Base-by-base conservation (phyloP, 2,888 invertebrate genomes). In the Rotaria sp. region DNA sequence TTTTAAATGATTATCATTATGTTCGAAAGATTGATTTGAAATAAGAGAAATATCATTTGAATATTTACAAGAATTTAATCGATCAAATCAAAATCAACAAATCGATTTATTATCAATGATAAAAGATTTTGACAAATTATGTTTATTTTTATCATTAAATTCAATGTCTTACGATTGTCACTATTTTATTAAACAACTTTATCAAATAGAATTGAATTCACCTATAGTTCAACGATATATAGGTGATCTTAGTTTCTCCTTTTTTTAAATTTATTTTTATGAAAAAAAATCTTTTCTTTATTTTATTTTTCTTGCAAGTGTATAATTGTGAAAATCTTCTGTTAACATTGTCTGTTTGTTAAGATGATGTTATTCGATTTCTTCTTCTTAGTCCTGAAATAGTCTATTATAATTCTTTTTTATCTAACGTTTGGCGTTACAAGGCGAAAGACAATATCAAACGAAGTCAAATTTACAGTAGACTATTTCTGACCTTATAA, bases 1-100 rank as follows among this genome's bases (percentile, higher is more conserved):
- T 75, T 75, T 41, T 38, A 26, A 38, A 38, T 35, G 41, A 24
- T 21, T 75, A 41, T 7, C 10, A 41, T 3, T 75, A 41, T 41
- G 38, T 38, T 41, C 8, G 7, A 10, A 21, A 30, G 75, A 18
- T 41, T 75, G 1, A 26, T 26, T 67, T 5, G 7, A 30, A 30
- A 55, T 55, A 26, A 67, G 24, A 15, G 41, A 21, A 41, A 21
- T 38, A 8, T 75, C 75, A 41, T 75, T 38, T 41, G 75, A 38
- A 24, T 75, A 38, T 75, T 26, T 75, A 41, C 41, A 75, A 41
- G 75, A 75, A 38, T 75, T 74, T 74, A 75, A 75, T 75, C 41
- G 75, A 24, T 75, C 41, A 24, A 24, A 75, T 41, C 21, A 35
- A 41, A 10, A 1, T 41, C 21, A 41, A 38, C 75, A 75, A 75